These are phyloP conservation scores for Gortyna flavago DNA, from an alignment of 2,888 invertebrate genomes.

Conservation along the genomic window DNA sequence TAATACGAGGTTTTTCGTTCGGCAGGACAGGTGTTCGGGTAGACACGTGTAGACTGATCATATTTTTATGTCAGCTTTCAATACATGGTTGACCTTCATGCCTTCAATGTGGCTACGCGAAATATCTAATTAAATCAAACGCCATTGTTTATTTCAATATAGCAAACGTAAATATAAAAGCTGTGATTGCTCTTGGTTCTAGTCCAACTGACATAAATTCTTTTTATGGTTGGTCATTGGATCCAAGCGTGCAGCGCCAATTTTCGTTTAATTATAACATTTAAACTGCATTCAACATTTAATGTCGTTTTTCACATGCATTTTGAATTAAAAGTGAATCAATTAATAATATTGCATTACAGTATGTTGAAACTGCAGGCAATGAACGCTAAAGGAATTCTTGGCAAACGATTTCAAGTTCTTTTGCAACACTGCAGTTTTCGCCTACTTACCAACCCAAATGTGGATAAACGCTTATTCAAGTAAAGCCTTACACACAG, in stretches of 20 bases:
- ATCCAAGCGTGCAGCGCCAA: conserved; percentile 70
- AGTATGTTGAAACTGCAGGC: conserved; percentile 54
- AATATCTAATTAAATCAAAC: conserved; percentile 50
- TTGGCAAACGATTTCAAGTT: conserved; percentile 53
- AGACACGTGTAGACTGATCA: conserved; percentile 7
- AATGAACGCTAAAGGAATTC: conserved; percentile 54
- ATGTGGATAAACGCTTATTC: conserved; percentile 50
- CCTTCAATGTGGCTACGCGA: conserved; percentile 1
- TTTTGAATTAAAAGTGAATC: conserved; percentile 21
- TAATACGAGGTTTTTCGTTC: not conserved
- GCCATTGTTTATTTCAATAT: conserved; percentile 54
- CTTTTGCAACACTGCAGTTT: conserved; percentile 66
- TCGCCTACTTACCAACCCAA: conserved; percentile 60
- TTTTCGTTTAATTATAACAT: conserved; percentile 69
- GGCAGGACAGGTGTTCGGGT: not conserved
- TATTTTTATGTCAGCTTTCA: conserved; percentile 36
- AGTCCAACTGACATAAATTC: conserved; percentile 77
- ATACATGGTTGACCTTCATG: conserved; percentile 57
- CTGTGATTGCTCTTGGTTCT: conserved; percentile 72
- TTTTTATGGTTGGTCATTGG: conserved; percentile 71
- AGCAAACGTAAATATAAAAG: conserved; percentile 61
- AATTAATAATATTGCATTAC: conserved; percentile 37
- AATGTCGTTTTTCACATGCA: conserved; percentile 10
- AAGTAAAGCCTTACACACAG: conserved; percentile 21
- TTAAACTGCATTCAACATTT: conserved; percentile 48